Evolutionary conservation across 2,888 invertebrate genomes (phyloP), one percentile per base, ranked within the genome.

Genomic region (Heliconius cydno): DNA sequence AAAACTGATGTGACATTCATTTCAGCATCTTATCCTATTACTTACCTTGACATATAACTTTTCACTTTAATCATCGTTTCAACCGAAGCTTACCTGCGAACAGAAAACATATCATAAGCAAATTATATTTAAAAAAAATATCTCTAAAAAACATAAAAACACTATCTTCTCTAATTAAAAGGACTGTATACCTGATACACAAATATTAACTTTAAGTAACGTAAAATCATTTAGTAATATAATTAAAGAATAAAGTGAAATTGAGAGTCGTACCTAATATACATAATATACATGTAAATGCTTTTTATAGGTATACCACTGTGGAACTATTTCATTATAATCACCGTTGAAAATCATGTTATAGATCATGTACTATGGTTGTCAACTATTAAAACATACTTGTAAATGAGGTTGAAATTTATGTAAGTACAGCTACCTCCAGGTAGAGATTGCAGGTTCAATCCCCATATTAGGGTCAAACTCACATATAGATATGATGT

Each of bases 311-410:
- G 28, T 46, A 38, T 67, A 57, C 30, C 19, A 25, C 6, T n/a
- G n/a, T 68, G 52, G 52, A 28, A 75, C 41, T 74, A 46, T 46
- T 38, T 73, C 10, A 71, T 73, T 77, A 65, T 81, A 77, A 72
- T 77, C 57, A 77, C 67, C 57, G 75, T 75, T 75, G 52, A 34
- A 65, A 81, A 81, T 75, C 60, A 66, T 28, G 34, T 66, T 28
- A 60, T 66, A 63, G 76, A 76, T 22, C 57, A 46, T 67, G 5
- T 9, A 52, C 10, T 52, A 80, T 63, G 79, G 77, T 52, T 41
- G 15, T 25, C 25, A 41, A 6, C 3, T 25, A 41, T 41, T 41
- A 70, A 41, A 38, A 41, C 6, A 41, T 1, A 4, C 12, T 7
- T 0, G 7, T 41, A 6, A 6, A 70, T 15, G 6, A 41, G 2